Conservation (phyloP, 2,113 vertebrate species). For the Cheirogaleus medius region DNA sequence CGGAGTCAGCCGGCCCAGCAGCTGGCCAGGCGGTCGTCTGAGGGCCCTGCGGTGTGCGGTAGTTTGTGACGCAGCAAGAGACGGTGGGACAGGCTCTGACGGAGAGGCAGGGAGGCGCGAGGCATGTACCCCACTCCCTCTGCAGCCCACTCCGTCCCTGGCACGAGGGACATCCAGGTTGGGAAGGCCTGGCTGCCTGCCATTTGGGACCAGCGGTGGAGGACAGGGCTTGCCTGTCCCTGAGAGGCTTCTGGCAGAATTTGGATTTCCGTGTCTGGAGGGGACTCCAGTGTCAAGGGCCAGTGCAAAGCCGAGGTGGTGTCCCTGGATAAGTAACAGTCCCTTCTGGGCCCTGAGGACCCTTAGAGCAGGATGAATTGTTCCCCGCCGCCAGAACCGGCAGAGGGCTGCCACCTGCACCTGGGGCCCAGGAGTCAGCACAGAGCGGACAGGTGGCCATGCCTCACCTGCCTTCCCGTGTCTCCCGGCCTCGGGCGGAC, state of each 20-base stretch:
- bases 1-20: rapidly evolving
- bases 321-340: too few species aligned
- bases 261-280: not conserved
- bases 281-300: not conserved
- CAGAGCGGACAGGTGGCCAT: not conserved
- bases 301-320: rapidly evolving
- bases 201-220: rapidly evolving
- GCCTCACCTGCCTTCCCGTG: not conserved
- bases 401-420: not conserved
- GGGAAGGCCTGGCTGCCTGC: too few species aligned
- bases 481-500: not conserved
- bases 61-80: not conserved
- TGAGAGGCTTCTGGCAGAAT: not conserved
- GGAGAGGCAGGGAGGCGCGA: not conserved
- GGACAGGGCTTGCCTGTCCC: not conserved
- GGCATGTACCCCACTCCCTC: rapidly evolving
- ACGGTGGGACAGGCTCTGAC: rapidly evolving
- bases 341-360: not conserved
- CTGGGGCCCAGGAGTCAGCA: not conserved
- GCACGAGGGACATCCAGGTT: not conserved
- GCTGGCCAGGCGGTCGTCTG: not conserved
- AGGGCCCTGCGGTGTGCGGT: rapidly evolving
- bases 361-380: rapidly evolving
- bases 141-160: not conserved
- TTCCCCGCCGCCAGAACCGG: not conserved